A percentile compares a stretch with the other conserved stretches of the same genome.
Conservation (phyloP, 1,140 invertebrate species). For the Araneus ventricosus region DNA sequence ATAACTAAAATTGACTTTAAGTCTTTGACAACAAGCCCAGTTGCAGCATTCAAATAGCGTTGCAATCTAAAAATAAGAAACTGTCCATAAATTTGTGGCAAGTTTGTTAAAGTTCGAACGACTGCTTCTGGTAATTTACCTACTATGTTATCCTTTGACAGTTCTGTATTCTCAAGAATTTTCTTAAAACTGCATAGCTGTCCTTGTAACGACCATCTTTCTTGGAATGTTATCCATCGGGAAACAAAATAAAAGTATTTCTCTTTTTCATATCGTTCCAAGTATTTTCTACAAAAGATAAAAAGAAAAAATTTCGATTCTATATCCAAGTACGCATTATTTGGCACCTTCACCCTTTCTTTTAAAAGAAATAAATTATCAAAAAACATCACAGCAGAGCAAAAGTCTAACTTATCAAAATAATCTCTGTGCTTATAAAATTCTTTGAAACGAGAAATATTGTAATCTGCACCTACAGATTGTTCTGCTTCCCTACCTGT, state of each 20-base stretch:
- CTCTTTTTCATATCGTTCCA: background rate
- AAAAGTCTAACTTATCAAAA: constrained; percentile 39
- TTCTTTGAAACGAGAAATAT: background rate
- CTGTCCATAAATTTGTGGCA: constrained; percentile 33
- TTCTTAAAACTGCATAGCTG: background rate
- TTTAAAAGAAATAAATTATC: constrained; percentile 44
- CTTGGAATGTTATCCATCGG: constrained; percentile 25
- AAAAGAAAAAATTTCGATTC: constrained; percentile 48
- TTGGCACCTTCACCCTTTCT: background rate
- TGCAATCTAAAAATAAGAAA: constrained; percentile 7
- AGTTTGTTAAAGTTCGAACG: background rate
- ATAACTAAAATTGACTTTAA: background rate
- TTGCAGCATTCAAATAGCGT: background rate
- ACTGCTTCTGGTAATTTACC: background rate
- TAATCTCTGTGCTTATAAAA: background rate
- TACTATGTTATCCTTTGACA: background rate
- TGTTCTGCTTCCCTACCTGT: no score
- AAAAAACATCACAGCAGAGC: constrained; percentile 33
- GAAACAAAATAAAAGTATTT: no score
- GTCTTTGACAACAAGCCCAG: background rate
- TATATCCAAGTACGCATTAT: background rate
- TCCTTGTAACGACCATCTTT: background rate
- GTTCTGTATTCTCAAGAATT: background rate
- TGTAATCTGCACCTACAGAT: background rate
- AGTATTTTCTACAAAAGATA: background rate